These are phyloP conservation scores for Platyrinchus mystaceus DNA, from an alignment of 2,797 vertebrate genomes.

Conservation along the genomic window DNA sequence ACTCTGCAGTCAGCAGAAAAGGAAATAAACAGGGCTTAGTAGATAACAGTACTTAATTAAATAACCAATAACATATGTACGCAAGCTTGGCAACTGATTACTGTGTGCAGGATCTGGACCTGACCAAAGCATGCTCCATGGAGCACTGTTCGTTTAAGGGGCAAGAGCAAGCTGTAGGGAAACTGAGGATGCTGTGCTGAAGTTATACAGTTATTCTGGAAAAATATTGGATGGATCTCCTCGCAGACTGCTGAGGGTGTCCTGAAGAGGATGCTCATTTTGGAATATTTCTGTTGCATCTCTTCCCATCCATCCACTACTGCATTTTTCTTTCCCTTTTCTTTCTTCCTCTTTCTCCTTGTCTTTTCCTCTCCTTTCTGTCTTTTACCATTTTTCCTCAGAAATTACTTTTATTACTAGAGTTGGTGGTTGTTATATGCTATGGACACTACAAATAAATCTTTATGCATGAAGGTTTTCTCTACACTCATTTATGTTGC, in stretches of 20 bases:
- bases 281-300: neutral
- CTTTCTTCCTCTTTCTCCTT: neutral
- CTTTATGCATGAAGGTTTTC: neutral
- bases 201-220: neutral
- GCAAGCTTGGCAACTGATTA: neutral
- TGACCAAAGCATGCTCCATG: neutral
- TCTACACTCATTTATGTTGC: neutral
- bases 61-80: accelerated
- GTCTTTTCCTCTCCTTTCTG: neutral
- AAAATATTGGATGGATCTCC: neutral
- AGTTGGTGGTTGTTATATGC: neutral
- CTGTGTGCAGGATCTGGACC: neutral
- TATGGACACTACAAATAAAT: neutral
- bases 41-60: neutral
- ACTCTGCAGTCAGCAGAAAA: neutral
- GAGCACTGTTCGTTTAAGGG: neutral
- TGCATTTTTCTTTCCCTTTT: neutral
- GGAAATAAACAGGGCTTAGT: neutral
- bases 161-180: neutral
- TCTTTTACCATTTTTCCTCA: neutral
- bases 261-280: neutral
- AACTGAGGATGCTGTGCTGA: neutral
- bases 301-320: neutral
- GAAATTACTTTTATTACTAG: neutral
- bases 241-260: neutral